Base-by-base conservation (phyloP, 1,140 invertebrate genomes). In the Drosophila littoralis region DNA sequence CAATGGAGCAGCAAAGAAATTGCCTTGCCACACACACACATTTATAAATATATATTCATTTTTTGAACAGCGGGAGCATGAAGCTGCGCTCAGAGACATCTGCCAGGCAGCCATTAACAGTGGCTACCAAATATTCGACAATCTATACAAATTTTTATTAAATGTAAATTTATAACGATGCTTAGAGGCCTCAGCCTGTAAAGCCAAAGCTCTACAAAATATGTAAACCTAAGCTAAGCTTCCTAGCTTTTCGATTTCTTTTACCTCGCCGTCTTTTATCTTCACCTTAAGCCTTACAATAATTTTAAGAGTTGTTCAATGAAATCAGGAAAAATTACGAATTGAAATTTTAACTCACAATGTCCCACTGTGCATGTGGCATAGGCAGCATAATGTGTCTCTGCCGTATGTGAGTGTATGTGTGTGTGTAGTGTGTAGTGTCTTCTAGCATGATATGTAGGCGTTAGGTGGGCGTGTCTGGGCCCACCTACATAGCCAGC, bases 1-100 rank as follows among this genome's bases (percentile, higher is more conserved):
- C 77, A 74, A 50, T 70, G 59, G 58, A 75, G 52, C 63, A 77
- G 64, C 46, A 69, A 57, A 64, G 45, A 40, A 75, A 77, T 75
- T 77, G 71, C 75, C 70, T 52, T 58, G 43, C 46, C 40, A 51
- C 38, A 70, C 64, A 77, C 32, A 58, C 33, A 45, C 55, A 59
- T 13, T 33, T 13, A 22, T n/a, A 52, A 8, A 69, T 40, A 43
- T 72, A 74, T 71, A 75, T 82, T 51, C 75, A 79, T 64, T 83
- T 83, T 75, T 79, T 72, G 59, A 69, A 77, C 66, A 81, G 67
- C 78, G 59, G 70, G 75, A 68, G 46, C 66, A 8, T 64, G 42
- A 38, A 52, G 54, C 75, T 67, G 68, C 57, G 70, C 74, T 71
- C 69, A 70, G 60, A 71, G 58, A 71, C 61, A 67, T 35, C 67